phyloP scores from a whole-genome alignment of 1,140 invertebrate genomes.

The Zaprionus nigranus region DNA sequence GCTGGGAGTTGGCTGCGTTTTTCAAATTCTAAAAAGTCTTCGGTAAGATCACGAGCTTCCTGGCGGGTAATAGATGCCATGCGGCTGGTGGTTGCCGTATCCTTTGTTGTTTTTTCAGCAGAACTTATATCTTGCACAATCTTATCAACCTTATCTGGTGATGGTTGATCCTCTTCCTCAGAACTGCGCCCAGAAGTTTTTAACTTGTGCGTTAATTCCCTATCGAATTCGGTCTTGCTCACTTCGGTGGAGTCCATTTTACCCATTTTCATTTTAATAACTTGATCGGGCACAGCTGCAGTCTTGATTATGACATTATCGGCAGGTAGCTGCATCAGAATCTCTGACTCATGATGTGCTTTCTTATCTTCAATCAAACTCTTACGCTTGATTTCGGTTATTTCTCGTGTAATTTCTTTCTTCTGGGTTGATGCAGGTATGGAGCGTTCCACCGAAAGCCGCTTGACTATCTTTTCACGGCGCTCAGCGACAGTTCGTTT shows the following conservation, averaged over 20 bases:
- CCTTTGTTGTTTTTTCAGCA: slow-evolving; percentile 67
- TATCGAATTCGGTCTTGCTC: slow-evolving; percentile 83
- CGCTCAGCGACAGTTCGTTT: slow-evolving; percentile 89
- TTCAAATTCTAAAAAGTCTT: slow-evolving; percentile 76
- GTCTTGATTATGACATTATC: slow-evolving; percentile 84
- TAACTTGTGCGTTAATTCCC: slow-evolving; percentile 81
- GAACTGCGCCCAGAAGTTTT: slow-evolving; percentile 77
- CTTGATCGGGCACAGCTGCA: slow-evolving; percentile 76
- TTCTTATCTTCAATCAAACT: slow-evolving; percentile 87
- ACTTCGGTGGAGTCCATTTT: slow-evolving; percentile 78
- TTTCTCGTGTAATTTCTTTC: slow-evolving; percentile 88
- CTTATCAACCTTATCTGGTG: slow-evolving; percentile 65
- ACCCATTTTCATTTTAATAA: slow-evolving; percentile 84
- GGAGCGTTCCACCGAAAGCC: slow-evolving; percentile 87
- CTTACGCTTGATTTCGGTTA: slow-evolving; percentile 89
- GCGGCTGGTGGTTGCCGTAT: slow-evolving; percentile 49
- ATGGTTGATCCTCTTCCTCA: slow-evolving; percentile 71
- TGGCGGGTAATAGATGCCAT: slow-evolving; percentile 67
- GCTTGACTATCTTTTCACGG: slow-evolving; percentile 89
- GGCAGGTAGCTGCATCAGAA: slow-evolving; percentile 82
- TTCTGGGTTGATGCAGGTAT: slow-evolving; percentile 89
- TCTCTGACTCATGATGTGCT: slow-evolving; percentile 86
- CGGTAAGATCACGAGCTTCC: slow-evolving; percentile 73
- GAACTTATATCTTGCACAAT: slow-evolving; percentile 74
- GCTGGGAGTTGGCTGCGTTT: slow-evolving; percentile 75